Base-by-base conservation (phyloP, 2,888 invertebrate genomes). In the Lithophane leautieri region DNA sequence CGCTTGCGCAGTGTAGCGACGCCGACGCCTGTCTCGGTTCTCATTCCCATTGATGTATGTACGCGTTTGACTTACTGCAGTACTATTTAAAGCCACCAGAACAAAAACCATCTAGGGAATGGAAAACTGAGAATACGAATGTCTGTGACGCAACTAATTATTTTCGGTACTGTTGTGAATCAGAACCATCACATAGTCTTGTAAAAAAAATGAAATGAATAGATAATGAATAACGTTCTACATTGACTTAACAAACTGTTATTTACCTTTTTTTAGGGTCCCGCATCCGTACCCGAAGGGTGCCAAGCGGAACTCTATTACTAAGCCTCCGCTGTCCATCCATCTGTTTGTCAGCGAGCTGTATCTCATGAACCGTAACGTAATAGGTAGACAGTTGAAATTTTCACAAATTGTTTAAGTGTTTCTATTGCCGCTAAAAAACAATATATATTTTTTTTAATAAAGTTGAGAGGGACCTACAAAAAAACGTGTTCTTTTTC, bases 41-140 rank as follows among this genome's bases (percentile, higher is more conserved):
- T 89, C 88, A 88, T 87, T 86, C 85, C 90, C 92, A 93, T 93
- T 92, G 92, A 93, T 93, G 89, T 34, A 34, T 4, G 34, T 89
- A 90, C 89, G 85, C 78, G 83, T 91, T 91, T 89, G 88, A 89
- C 89, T 91, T 90, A 91, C 90, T 81, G 88, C 85, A 88, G 86
- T 73, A 88, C 91, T 93, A 94, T 93, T 93, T 93, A 88, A 84
- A 90, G 89, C 81, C 73, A 83, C 72, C 87, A 86, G 82, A 88
- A 86, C 90, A 88, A 90, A 90, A 88, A 88, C 89, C 86, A 84
- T 84, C 75, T 87, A 88, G 72, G 84, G 83, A 83, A 88, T 85
- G 84, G 88, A 88, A 89, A 90, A 87, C 86, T 87, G 86, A 87
- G 82, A 82, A 87, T 86, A 85, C 82, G 79, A 86, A 86, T 34